Conservation (phyloP, 1,140 invertebrate species). For the Drosophila tropicalis region DNA sequence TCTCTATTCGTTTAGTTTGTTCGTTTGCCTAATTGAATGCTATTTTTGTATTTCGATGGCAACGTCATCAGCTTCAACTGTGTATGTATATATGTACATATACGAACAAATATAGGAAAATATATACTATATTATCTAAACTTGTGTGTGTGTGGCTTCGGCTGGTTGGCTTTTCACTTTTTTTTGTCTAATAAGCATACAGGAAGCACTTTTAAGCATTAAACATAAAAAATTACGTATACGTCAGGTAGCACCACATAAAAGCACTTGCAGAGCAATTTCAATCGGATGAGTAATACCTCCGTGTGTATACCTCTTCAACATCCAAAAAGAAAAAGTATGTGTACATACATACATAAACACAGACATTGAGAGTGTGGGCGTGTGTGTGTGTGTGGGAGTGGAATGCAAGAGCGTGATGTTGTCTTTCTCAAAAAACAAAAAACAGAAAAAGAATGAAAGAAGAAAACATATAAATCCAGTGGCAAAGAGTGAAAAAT, state of each 20-base stretch:
- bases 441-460: background rate
- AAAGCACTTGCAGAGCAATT: conserved; percentile 69
- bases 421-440: conserved; percentile 26
- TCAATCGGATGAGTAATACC: conserved; percentile 67
- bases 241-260: conserved; percentile 64
- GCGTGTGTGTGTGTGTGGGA: conserved; percentile 51
- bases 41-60: conserved; percentile 64
- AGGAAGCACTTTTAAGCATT: conserved; percentile 69
- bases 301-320: conserved; percentile 20
- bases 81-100: background rate
- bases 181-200: conserved; percentile 77
- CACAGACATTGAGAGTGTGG: conserved; percentile 39
- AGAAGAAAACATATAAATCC: background rate
- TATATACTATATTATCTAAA: background rate
- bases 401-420: conserved; percentile 43
- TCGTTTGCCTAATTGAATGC: conserved; percentile 75
- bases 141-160: conserved; percentile 31
- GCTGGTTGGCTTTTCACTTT: conserved; percentile 68
- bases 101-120: background rate
- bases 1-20: conserved; percentile 13
- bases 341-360: conserved; percentile 48
- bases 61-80: conserved; percentile 57
- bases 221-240: conserved; percentile 45
- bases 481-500: conserved; percentile 8
- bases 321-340: background rate